Base-by-base conservation (phyloP, 2,888 invertebrate species). In the Bedellia somnulentella region DNA sequence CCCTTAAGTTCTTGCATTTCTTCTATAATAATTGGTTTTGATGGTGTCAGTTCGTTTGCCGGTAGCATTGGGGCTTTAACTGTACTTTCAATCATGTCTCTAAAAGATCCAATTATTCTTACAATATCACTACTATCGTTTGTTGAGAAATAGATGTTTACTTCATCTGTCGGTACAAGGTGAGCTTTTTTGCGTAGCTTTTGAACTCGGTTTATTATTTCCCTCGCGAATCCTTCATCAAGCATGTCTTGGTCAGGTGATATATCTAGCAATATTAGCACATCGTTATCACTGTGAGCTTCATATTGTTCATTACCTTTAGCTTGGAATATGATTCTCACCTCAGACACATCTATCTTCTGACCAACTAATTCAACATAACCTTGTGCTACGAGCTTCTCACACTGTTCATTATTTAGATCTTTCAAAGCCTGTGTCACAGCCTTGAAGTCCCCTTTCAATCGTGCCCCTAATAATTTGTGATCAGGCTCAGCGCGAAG, bases 171-270 rank as follows among this genome's bases (percentile, higher is more conserved):
- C 0, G 96, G 96, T 13, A 94, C 87, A 18, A 97, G 78, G 46
- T 89, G 87, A 0, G 91, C 95, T 68, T 95, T 94, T 66, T 99
- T 99, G 35, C 98, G 79, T 8, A 99, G 76, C 59, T 95, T 97
- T 57, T 99, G 99, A 16, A 99, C 82, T 32, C 98, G 83, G 57
- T 98, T 99, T 35, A 96, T 90, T 14, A 98, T 86, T 71, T 99
- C 99, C 35, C 98, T 81, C 0, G 97, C 92, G 38, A 91, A 80
- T 5, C 99, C 99, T 77, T 99, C 98, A 51, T 96, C 91, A 37
- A 91, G 78, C 85, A 97, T 87, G 15, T 86, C 83, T 49, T 91
- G 87, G 56, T 94, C 94, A 2, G 92, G 92, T 0, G 87, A 87
- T 31, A 93, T 83, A 56, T 98, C 92, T 42, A 99, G 64, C 31